Evolutionary conservation across 2,888 invertebrate genomes (phyloP), one percentile per base, ranked within the genome.

Genomic region (Sarcophaga variegata): DNA sequence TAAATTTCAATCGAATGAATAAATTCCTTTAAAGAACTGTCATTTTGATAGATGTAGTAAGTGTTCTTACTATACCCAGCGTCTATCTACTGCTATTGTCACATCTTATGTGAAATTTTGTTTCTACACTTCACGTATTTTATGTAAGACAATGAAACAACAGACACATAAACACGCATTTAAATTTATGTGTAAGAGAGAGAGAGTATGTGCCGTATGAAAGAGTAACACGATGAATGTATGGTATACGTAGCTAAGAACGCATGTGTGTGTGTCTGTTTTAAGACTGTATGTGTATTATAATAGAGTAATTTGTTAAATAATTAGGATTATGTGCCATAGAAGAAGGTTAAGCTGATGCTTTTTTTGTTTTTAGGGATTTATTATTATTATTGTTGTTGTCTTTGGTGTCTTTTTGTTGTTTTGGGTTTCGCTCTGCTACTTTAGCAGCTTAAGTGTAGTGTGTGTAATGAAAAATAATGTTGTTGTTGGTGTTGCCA

Each of bases 281-380:
- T n/a, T 79, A 22, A 60, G 60, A 60, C 54, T 64, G 62, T 83
- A 47, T 66, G n/a, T 71, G 59, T 81, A 81, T 83, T 75, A 72
- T 81, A 82, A 76, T 77, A 79, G 69, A 87, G 84, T 87, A 82
- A 87, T 87, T 87, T 84, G 87, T 87, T 79, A 81, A 84, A 84
- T 84, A 87, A 87, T 84, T 84, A 84, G 84, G 87, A 87, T 87
- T 84, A 82, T 87, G 67, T 81, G 84, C 71, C 87, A 81, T 81
- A 82, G 81, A 87, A 84, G 87, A 84, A 84, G 84, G 87, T 84
- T 87, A 84, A 87, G 81, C 79, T 84, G 84, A 71, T 4, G 54
- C 3, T 69, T 69, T 62, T 10, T 54, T 54, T 54, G 54, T 54
- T 54, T 54, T 54, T 54, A 54, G 17, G 54, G 54, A 54, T 54